Evolutionary conservation across 2,797 vertebrate species (phyloP).

Genomic region (Hemibagrus guttatus): DNA sequence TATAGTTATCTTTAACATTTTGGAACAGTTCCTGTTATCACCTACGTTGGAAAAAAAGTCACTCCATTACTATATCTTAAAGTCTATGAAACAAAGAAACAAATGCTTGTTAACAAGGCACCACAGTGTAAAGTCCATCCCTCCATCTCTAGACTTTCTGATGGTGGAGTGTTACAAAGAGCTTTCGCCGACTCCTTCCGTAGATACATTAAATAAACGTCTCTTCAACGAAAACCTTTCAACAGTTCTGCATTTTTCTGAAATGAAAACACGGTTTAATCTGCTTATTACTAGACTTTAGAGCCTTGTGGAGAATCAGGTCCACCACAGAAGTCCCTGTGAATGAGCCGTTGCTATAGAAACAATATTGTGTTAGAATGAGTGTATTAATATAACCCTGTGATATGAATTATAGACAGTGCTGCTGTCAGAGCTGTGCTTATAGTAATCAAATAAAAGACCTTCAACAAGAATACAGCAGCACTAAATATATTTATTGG

Average conservation of each 20-base stretch:
- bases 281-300: background rate
- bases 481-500: background rate
- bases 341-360: constrained; percentile 21
- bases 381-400: constrained; percentile 2
- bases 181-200: background rate
- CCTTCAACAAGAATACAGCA: background rate
- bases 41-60: background rate
- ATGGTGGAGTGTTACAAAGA: background rate
- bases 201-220: background rate
- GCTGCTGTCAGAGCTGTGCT: background rate
- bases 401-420: background rate
- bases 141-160: background rate
- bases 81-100: background rate
- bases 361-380: background rate
- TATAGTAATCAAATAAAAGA: background rate
- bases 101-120: background rate
- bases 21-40: background rate
- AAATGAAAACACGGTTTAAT: background rate
- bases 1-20: background rate
- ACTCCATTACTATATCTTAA: background rate
- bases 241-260: background rate
- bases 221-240: background rate
- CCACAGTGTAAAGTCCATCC: background rate
- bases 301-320: background rate
- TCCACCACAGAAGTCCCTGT: background rate